These are phyloP conservation scores for Sander vitreus DNA, from an alignment of 2,113 vertebrate species.

Conservation along the genomic window DNA sequence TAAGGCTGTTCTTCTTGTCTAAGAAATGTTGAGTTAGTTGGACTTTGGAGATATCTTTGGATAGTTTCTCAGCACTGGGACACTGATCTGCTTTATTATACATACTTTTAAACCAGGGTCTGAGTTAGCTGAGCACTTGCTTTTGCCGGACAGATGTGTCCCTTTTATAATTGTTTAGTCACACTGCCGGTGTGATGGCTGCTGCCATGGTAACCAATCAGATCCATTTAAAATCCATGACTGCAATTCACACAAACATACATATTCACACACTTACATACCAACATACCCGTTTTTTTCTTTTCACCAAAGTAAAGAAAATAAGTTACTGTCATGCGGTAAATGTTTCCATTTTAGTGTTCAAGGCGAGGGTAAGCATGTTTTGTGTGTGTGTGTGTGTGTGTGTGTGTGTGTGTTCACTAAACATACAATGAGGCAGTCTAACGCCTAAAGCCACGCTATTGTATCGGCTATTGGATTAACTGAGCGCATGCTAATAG, in stretches of 20 bases:
- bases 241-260: conserved; percentile 33
- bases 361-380: conserved; percentile 1
- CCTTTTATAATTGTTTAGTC: conserved; percentile 65
- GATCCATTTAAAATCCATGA: conserved; percentile 64
- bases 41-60: not conserved
- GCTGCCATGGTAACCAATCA: conserved; percentile 70
- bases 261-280: conserved; percentile 5
- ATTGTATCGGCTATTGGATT: conserved; percentile 67
- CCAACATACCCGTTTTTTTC: conserved; percentile 16
- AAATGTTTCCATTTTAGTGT: conserved; percentile 35
- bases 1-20: not conserved
- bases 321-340: conserved; percentile 22
- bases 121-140: conserved; percentile 39
- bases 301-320: conserved; percentile 24
- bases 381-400: conserved; percentile 11
- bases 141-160: conserved; percentile 58
- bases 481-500: conserved; percentile 62
- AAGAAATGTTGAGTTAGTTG: not conserved
- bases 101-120: conserved; percentile 18
- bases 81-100: not conserved
- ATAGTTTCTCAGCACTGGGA: not conserved
- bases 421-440: conserved; percentile 49
- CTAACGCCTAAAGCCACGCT: conserved; percentile 50
- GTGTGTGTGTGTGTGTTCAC: conserved; percentile 14
- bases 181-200: conserved; percentile 62